phyloP scores from a whole-genome alignment of 2,888 invertebrate species.

The Hyppa rectilinea region DNA sequence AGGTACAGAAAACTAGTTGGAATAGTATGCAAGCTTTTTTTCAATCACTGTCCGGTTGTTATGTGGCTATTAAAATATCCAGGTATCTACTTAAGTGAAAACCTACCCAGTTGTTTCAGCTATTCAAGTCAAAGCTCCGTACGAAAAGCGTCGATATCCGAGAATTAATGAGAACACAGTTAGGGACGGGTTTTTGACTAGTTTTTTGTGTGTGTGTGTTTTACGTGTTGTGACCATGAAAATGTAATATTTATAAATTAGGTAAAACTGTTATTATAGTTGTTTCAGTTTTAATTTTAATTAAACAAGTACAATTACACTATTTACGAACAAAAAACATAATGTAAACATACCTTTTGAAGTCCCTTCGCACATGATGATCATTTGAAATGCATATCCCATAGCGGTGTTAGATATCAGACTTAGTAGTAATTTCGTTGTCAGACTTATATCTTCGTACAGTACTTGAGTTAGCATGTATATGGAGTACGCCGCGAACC shows the following conservation, averaged over 20 bases:
- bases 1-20: conserved; percentile 15
- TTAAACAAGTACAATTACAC: too few species aligned
- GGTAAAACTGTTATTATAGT: too few species aligned
- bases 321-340: neutral
- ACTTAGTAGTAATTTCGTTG: conserved; percentile 92
- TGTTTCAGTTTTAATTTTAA: too few species aligned
- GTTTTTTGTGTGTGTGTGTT: too few species aligned
- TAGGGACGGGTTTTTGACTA: too few species aligned
- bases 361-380: conserved; percentile 94
- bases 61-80: neutral
- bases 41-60: neutral
- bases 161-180: neutral
- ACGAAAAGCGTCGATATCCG: neutral
- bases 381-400: conserved; percentile 94
- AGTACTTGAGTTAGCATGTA: conserved; percentile 93
- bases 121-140: neutral
- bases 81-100: neutral
- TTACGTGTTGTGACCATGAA: too few species aligned
- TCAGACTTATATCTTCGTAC: conserved; percentile 91
- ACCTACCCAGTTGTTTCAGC: neutral
- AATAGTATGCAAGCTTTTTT: neutral
- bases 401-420: conserved; percentile 95
- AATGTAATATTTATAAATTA: too few species aligned
- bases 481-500: conserved; percentile 95
- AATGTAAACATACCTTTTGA: conserved; percentile 89